These are phyloP conservation scores for Leptura quadrifasciata DNA, from an alignment of 2,888 invertebrate species.

Conservation along the genomic window DNA sequence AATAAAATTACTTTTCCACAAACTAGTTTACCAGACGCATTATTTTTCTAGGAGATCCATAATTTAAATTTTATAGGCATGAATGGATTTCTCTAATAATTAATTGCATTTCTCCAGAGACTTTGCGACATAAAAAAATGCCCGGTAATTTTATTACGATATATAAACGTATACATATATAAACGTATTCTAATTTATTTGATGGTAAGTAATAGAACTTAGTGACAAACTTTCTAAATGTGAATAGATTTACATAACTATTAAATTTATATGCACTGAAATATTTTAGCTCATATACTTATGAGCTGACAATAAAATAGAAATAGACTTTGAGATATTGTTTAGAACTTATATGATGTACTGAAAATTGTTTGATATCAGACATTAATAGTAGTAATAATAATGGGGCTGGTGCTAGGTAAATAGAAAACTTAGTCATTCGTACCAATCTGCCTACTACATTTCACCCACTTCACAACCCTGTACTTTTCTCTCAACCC, in stretches of 20 bases:
- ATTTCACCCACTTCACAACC: too few relatives aligned
- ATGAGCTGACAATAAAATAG: not conserved
- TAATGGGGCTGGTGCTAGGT: too few relatives aligned
- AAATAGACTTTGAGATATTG: too few relatives aligned
- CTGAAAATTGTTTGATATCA: too few relatives aligned
- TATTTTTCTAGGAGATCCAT: not conserved
- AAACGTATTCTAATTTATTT: not conserved
- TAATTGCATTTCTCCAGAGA: not conserved
- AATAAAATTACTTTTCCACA: not conserved
- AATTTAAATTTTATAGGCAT: slow-evolving; percentile 2
- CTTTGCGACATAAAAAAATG: not conserved
- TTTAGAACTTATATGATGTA: too few relatives aligned
- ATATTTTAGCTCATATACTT: not conserved
- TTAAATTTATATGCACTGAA: not conserved
- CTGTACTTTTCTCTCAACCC: too few relatives aligned
- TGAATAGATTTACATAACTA: slow-evolving; percentile 1
- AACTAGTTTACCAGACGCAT: slow-evolving; percentile 2
- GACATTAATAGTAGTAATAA: too few relatives aligned
- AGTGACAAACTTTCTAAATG: slow-evolving; percentile 4
- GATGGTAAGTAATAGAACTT: not conserved
- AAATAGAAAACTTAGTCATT: too few relatives aligned
- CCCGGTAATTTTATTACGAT: not conserved
- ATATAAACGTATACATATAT: not conserved
- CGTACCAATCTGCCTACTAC: too few relatives aligned
- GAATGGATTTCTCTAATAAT: slow-evolving; percentile 1